Evolutionary conservation across 2,888 invertebrate species (phyloP).

Genomic region (Norana najaformis): DNA sequence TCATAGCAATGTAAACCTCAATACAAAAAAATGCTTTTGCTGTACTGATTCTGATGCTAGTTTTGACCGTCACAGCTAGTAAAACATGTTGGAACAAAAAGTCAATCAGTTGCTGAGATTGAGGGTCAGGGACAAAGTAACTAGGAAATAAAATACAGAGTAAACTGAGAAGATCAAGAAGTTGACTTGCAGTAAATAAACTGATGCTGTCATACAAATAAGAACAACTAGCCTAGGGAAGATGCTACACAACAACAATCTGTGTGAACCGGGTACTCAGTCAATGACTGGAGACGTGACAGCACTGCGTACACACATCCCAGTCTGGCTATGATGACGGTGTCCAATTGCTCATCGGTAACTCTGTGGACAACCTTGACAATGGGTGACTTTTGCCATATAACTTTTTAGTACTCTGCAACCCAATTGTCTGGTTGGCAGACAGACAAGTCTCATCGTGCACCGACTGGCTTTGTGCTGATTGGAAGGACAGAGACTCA

Average conservation of each 20-base stretch:
- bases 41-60: background rate
- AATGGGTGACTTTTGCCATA: constrained; percentile 19
- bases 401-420: background rate
- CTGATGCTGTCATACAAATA: constrained; percentile 3
- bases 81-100: background rate
- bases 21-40: background rate
- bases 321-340: background rate
- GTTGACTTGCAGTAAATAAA: background rate
- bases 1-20: background rate
- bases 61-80: background rate
- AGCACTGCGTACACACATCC: background rate
- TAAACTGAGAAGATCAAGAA: constrained; percentile 13
- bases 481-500: background rate
- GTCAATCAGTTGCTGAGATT: background rate
- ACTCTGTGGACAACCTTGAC: background rate
- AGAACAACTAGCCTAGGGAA: background rate
- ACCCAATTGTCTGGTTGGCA: background rate
- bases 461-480: background rate
- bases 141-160: background rate
- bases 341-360: background rate
- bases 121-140: background rate
- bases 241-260: background rate
- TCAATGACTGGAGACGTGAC: background rate
- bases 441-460: background rate
- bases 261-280: background rate